Evolutionary conservation across 1,140 invertebrate species (phyloP).

Genomic region (Rhopalosiphum padi): DNA sequence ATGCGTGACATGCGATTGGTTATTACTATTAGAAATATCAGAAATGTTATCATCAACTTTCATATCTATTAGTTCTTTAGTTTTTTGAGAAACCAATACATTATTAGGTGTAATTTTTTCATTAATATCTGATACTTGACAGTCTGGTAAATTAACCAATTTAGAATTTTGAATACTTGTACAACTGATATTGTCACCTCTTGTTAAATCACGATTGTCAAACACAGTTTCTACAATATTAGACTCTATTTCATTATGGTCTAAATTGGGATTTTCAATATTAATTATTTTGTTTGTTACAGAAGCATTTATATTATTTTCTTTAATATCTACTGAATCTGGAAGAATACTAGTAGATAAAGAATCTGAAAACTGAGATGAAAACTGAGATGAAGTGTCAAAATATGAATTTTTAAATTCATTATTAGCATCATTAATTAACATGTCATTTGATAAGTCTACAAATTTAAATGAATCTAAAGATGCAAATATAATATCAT

Average conservation of each 20-base stretch:
- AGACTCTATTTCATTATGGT: background rate
- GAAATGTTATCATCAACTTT: background rate
- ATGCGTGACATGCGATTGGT: background rate
- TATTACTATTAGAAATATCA: background rate
- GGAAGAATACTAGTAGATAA: background rate
- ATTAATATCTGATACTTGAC: background rate
- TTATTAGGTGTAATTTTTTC: background rate
- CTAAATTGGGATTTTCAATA: background rate
- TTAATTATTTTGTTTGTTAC: background rate
- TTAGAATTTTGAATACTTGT: background rate
- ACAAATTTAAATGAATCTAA: slow-evolving; percentile 24
- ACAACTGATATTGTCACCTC: background rate
- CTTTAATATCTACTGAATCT: background rate
- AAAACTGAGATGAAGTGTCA: background rate
- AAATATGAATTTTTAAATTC: background rate
- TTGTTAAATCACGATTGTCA: background rate
- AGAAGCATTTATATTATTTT: background rate
- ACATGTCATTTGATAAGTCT: slow-evolving; percentile 21
- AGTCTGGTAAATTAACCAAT: background rate
- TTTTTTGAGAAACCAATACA: background rate
- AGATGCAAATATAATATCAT: background rate
- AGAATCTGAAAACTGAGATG: background rate
- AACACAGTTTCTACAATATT: background rate
- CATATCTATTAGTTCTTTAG: background rate
- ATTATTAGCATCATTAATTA: background rate